A percentile compares a stretch with the other conserved stretches of the same genome.
Evolutionary conservation across 2,113 vertebrate species (phyloP).

Genomic region (Xyliphius kryptos): DNA sequence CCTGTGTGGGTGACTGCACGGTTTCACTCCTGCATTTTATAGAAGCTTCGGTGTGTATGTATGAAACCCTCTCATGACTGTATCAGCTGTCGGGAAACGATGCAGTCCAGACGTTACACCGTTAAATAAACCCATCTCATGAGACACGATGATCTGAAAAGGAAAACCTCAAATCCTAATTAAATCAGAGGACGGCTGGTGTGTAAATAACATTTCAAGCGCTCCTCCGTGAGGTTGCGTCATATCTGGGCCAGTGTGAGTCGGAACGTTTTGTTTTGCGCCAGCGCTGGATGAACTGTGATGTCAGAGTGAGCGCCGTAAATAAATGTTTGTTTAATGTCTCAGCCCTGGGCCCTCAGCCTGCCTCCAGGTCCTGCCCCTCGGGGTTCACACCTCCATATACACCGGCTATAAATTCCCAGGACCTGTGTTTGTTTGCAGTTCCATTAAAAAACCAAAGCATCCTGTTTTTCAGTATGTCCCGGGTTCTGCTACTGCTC

Average conservation of each 20-base stretch:
- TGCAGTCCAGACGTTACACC: no score
- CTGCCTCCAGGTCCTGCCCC: background rate
- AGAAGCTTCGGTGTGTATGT: no score
- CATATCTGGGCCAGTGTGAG: background rate
- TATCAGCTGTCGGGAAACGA: no score
- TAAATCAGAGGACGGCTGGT: background rate
- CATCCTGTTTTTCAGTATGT: conserved; percentile 18
- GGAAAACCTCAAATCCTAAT: background rate
- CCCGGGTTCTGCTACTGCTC: conserved; percentile 26
- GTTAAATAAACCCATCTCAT: no score
- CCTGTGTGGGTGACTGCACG: no score
- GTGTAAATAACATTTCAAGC: background rate
- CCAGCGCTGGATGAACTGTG: background rate
- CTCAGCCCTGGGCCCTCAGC: conserved; percentile 10
- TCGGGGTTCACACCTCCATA: conserved; percentile 9
- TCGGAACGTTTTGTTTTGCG: conserved; percentile 22
- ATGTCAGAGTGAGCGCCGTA: conserved; percentile 16
- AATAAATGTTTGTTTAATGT: conserved; percentile 23
- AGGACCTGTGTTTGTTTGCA: background rate
- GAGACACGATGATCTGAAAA: no score
- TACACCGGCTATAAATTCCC: conserved; percentile 22
- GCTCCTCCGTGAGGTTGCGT: background rate
- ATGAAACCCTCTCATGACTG: no score
- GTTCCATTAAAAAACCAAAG: background rate
- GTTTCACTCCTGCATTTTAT: no score